Evolutionary conservation across 2,113 vertebrate genomes (phyloP).

Genomic region (Lipophrys pholis): DNA sequence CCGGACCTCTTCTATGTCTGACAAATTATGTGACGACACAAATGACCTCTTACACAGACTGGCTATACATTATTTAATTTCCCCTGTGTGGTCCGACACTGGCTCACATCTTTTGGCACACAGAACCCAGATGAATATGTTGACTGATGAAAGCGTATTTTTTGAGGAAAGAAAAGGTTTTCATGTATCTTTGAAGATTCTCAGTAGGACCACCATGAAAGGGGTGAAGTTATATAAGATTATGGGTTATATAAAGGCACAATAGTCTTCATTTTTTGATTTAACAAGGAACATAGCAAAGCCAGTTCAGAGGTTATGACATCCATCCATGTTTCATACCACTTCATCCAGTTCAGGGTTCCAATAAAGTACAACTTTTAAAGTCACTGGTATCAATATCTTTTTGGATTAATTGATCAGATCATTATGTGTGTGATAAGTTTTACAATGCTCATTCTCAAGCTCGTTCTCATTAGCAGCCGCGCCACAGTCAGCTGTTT

Average conservation of each 20-base stretch:
- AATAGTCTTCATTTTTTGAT: neutral
- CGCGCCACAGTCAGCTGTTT: conserved; percentile 4
- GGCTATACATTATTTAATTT: conserved; percentile 25
- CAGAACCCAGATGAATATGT: neutral
- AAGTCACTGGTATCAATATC: neutral
- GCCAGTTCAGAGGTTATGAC: neutral
- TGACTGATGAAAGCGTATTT: neutral
- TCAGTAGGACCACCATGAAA: neutral
- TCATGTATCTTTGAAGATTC: neutral
- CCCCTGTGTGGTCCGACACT: neutral
- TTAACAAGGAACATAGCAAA: conserved; percentile 2
- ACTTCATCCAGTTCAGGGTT: too few relatives aligned
- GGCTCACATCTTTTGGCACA: conserved; percentile 1
- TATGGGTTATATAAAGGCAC: neutral
- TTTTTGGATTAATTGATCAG: neutral
- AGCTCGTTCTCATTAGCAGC: conserved; percentile 12
- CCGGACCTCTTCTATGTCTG: conserved; percentile 26
- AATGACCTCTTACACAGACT: conserved; percentile 7
- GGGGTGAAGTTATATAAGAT: neutral
- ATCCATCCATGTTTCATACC: too few relatives aligned
- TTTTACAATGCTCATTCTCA: conserved; percentile 5
- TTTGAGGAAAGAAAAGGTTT: neutral
- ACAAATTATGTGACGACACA: conserved; percentile 24
- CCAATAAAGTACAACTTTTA: neutral
- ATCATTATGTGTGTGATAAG: neutral